Conservation (phyloP, 2,888 invertebrate genomes). For the Horisme vitalbata region DNA sequence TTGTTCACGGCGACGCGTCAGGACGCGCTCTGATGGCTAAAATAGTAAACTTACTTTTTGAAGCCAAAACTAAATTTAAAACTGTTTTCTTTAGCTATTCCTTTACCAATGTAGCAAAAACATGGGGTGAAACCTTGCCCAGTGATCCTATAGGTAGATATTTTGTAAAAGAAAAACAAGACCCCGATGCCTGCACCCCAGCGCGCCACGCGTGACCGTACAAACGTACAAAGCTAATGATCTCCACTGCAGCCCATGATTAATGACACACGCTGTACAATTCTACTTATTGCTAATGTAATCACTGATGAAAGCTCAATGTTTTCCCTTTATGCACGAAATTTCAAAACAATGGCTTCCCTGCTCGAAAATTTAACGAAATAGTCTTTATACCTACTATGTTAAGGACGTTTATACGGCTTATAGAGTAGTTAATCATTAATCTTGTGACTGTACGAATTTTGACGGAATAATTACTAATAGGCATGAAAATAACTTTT, state of each 20-base stretch:
- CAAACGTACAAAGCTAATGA: slow-evolving; percentile 36
- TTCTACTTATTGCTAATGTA: slow-evolving; percentile 33
- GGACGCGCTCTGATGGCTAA: no score
- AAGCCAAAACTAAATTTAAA: no score
- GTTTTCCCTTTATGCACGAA: slow-evolving; percentile 17
- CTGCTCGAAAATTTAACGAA: background rate
- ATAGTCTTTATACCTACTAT: background rate
- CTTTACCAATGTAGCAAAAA: background rate
- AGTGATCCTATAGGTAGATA: background rate
- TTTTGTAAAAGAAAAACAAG: slow-evolving; percentile 14
- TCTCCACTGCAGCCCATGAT: slow-evolving; percentile 35
- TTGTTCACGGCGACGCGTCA: no score
- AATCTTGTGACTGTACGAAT: slow-evolving; percentile 28
- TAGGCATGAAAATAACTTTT: slow-evolving; percentile 9
- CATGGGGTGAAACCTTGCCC: background rate
- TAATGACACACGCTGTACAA: slow-evolving; percentile 34
- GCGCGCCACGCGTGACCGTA: slow-evolving; percentile 30
- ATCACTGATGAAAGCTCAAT: slow-evolving; percentile 28
- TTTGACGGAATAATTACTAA: slow-evolving; percentile 14
- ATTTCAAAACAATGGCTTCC: slow-evolving; percentile 3
- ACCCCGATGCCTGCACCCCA: slow-evolving; percentile 16
- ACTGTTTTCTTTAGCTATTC: background rate
- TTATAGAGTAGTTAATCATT: slow-evolving; percentile 21
- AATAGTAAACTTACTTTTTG: no score
- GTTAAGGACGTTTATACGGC: background rate